These are phyloP conservation scores for Magallana gigas DNA, from an alignment of 1,140 invertebrate genomes.

Conservation along the genomic window DNA sequence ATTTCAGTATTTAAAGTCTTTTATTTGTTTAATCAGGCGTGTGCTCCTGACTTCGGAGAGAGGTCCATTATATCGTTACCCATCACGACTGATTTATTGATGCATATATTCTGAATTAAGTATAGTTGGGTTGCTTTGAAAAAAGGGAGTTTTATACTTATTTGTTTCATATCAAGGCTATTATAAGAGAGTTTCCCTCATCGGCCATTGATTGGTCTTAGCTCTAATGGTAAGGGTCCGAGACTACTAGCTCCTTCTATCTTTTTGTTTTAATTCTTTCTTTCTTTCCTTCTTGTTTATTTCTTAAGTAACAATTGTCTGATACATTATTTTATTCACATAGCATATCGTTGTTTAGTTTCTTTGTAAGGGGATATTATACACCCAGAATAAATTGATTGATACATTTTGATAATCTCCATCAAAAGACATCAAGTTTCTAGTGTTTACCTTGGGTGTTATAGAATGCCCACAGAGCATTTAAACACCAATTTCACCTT, in stretches of 20 bases:
- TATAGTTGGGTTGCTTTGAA: no score
- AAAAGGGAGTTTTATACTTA: no score
- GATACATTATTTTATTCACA: neutral
- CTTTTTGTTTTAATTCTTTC: no score
- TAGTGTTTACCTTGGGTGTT: slow-evolving; percentile 22
- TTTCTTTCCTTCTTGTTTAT: no score
- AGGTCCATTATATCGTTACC: neutral
- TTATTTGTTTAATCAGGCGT: neutral
- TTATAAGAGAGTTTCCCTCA: no score
- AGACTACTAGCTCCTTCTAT: no score
- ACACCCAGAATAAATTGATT: neutral
- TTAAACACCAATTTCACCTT: slow-evolving; percentile 29
- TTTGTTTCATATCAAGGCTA: no score
- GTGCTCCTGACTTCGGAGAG: neutral
- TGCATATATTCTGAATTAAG: neutral
- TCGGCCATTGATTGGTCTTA: no score
- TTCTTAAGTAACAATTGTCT: neutral
- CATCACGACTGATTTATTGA: neutral
- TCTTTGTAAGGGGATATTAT: neutral
- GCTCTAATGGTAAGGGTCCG: no score
- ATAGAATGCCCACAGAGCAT: slow-evolving; percentile 2
- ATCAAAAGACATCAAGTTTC: neutral
- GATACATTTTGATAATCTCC: slow-evolving; percentile 19
- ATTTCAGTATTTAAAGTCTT: slow-evolving; percentile 32
- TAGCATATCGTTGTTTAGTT: neutral